These are phyloP conservation scores for Myotis davidii DNA, from an alignment of 2,113 vertebrate species.

Conservation along the genomic window DNA sequence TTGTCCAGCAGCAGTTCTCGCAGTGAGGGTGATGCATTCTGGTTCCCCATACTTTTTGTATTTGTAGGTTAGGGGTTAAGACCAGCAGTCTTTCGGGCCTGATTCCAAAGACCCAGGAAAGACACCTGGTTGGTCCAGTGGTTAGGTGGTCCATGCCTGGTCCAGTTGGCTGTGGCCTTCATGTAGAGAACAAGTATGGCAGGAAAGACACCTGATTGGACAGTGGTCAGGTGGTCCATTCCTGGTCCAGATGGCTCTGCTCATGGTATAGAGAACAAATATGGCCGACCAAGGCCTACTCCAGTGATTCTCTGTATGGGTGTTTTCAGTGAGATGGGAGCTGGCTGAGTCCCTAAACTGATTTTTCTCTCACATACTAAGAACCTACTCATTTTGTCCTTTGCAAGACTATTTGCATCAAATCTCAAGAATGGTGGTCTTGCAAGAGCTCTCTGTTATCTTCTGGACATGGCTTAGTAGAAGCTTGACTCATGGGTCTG, in stretches of 20 bases:
- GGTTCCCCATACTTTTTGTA: not conserved
- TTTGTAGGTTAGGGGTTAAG: not conserved
- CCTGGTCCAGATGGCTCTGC: not conserved
- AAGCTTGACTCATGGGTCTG: not conserved
- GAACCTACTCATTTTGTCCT: not conserved
- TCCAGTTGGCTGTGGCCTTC: not conserved
- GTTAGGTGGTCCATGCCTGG: not conserved
- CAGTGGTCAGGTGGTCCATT: not conserved
- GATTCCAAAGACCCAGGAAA: not conserved
- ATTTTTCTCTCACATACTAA: not conserved
- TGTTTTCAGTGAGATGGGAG: not conserved
- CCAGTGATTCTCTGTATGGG: not conserved
- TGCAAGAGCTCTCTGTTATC: not conserved
- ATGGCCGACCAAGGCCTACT: not conserved
- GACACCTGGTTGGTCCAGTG: not conserved
- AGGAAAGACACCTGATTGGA: not conserved
- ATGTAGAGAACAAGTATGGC: not conserved
- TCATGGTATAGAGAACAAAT: not conserved
- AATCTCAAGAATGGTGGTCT: not conserved
- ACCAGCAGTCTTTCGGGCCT: not conserved
- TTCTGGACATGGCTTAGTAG: not conserved
- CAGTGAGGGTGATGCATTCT: not conserved
- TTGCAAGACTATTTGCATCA: not conserved
- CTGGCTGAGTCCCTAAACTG: not conserved
- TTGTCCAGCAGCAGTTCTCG: not conserved